Conservation (phyloP, 2,888 invertebrate species). For the Charanyca ferruginea region DNA sequence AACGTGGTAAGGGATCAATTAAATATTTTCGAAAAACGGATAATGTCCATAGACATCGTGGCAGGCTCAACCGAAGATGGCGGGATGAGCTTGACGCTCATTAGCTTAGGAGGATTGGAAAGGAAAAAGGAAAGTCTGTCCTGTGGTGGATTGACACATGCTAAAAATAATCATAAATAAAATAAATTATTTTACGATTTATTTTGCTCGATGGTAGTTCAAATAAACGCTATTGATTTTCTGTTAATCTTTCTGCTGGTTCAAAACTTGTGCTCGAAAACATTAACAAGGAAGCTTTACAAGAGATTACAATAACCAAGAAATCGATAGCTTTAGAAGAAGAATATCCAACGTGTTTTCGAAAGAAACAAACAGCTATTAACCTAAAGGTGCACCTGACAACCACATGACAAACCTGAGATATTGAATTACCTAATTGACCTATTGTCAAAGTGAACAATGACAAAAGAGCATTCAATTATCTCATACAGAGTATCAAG, state of each 20-base stretch:
- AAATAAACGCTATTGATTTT: neutral
- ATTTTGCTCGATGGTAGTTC: neutral
- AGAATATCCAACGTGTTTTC: neutral
- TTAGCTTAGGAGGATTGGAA: no score
- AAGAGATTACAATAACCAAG: neutral
- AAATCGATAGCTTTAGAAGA: no score
- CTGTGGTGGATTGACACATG: no score
- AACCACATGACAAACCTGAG: neutral
- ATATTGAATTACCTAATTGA: conserved; percentile 22
- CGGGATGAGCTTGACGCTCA: no score
- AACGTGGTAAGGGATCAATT: no score
- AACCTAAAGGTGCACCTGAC: neutral
- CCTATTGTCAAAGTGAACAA: conserved; percentile 25
- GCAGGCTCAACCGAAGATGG: no score
- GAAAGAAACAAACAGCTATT: neutral
- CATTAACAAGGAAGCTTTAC: neutral
- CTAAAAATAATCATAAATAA: no score
- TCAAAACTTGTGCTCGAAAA: neutral
- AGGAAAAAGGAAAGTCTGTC: no score
- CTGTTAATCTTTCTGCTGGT: neutral
- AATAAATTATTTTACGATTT: neutral
- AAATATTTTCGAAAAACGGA: no score
- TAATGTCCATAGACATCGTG: no score
- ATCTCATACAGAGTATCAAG: neutral
- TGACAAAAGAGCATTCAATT: conserved; percentile 28